These are phyloP conservation scores for Magallana ariakensis DNA, from an alignment of 1,140 invertebrate species.

Conservation along the genomic window DNA sequence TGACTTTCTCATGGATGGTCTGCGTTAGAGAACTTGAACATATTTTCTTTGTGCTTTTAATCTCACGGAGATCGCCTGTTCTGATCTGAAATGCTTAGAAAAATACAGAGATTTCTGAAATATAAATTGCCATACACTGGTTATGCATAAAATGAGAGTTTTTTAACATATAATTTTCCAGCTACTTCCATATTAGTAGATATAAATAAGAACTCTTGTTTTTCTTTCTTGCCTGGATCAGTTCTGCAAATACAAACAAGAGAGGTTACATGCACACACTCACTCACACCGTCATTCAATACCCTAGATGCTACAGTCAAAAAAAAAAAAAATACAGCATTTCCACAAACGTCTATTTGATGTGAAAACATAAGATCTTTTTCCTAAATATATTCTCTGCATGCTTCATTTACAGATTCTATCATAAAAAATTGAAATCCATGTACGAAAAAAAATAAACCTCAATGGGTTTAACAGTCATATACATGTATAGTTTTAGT, in stretches of 20 bases:
- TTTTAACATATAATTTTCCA: background rate
- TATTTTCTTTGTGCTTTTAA: background rate
- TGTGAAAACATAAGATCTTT: too few species aligned
- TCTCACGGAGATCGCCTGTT: background rate
- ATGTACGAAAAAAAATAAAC: too few species aligned
- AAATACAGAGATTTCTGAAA: conserved; percentile 1
- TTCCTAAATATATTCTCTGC: too few species aligned
- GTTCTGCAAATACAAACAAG: conserved; percentile 31
- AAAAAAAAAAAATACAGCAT: too few species aligned
- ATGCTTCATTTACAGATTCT: too few species aligned
- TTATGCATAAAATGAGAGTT: background rate
- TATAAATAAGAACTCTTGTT: background rate
- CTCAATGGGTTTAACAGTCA: too few species aligned
- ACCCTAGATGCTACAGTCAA: background rate
- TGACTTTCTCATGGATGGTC: conserved; percentile 1
- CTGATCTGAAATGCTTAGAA: background rate
- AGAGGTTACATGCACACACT: conserved; percentile 8
- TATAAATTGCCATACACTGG: background rate
- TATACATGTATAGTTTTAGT: too few species aligned
- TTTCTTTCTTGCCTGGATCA: conserved; percentile 2
- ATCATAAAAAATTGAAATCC: too few species aligned
- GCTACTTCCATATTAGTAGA: conserved; percentile 8
- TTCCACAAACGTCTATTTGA: too few species aligned
- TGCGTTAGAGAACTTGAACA: background rate
- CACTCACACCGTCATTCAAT: background rate